Evolutionary conservation across 2,888 invertebrate species (phyloP), one percentile per base, ranked within the genome.

Genomic region (Drosophila demipolita): DNA sequence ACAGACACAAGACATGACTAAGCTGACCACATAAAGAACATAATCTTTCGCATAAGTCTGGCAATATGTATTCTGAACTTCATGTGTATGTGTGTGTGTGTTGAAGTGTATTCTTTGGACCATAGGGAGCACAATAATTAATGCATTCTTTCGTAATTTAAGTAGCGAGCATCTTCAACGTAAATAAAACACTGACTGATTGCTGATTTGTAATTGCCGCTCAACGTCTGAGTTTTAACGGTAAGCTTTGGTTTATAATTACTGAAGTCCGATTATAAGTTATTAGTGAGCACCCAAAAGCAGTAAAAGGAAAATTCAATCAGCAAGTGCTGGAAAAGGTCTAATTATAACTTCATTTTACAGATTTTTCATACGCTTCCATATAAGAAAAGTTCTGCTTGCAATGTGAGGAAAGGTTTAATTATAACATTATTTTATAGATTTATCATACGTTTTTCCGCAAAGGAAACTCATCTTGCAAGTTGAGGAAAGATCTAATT

Each of bases 31-130:
- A 50, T 35, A 53, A 38, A 67, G 38, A 40, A 67, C 45, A 33
- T 52, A 69, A 67, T 67, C 68, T 59, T 53, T 17, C 33, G 33
- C 38, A 48, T 45, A 53, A 55, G 55, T n/a, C 36, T 12, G 36
- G 26, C 7, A 35, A 49, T 26, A 49, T 65, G 33, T 38, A 49
- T 66, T 66, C 33, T 40, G 38, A 66, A 66, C 66, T 67, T 66
- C 67, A 67, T n/a, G 32, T 6, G 7, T 5, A 2, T n/a, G 15
- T 35, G 9, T 17, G 9, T 54, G 23, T 3, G 17, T 17, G 0
- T 17, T 38, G 26, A 7, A 2, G 38, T 33, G 40, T 11, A 17
- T 23, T 9, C 12, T 33, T 15, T 33, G 54, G 45, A n/a, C 65
- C 36, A 36, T 57, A 32, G 57, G 32, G 57, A 40, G 57, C 29